These are phyloP conservation scores for Caenorhabditis brenneri DNA, from an alignment of 1,140 invertebrate species.

Conservation along the genomic window DNA sequence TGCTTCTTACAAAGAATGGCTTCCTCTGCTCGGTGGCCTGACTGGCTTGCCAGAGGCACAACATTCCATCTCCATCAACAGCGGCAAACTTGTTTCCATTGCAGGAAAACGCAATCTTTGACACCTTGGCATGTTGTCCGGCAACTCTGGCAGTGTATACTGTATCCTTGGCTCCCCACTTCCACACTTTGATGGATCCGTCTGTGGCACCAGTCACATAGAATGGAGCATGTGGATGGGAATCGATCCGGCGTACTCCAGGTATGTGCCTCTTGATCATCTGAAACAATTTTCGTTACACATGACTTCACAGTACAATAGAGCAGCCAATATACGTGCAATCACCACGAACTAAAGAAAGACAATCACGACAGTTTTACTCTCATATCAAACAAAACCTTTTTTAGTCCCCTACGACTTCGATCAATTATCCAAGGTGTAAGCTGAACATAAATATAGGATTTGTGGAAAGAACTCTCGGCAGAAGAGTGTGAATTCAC, in stretches of 20 bases:
- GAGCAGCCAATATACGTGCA: neutral
- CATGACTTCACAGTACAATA: neutral
- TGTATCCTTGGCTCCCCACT: slow-evolving; percentile 90
- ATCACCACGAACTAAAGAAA: slow-evolving; percentile 37
- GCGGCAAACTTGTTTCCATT: slow-evolving; percentile 86
- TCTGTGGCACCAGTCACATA: slow-evolving; percentile 94
- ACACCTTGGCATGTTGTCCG: slow-evolving; percentile 93
- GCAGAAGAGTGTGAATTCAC: neutral
- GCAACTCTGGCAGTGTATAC: slow-evolving; percentile 86
- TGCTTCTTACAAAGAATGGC: slow-evolving; percentile 89
- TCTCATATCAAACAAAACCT: slow-evolving; percentile 59
- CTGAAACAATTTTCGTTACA: slow-evolving; percentile 70
- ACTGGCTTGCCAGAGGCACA: slow-evolving; percentile 79
- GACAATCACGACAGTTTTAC: slow-evolving; percentile 48
- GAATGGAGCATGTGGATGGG: slow-evolving; percentile 89
- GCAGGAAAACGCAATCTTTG: slow-evolving; percentile 88
- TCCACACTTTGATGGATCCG: slow-evolving; percentile 95
- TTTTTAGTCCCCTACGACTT: slow-evolving; percentile 65
- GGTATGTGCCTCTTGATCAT: slow-evolving; percentile 78
- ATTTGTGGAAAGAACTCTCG: neutral
- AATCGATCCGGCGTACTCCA: slow-evolving; percentile 89
- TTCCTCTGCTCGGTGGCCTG: slow-evolving; percentile 81
- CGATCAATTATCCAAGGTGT: slow-evolving; percentile 70
- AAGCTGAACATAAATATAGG: slow-evolving; percentile 59
- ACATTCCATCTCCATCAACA: slow-evolving; percentile 70